These are phyloP conservation scores for Melangyna quadrimaculata DNA, from an alignment of 2,888 invertebrate species.

Conservation along the genomic window DNA sequence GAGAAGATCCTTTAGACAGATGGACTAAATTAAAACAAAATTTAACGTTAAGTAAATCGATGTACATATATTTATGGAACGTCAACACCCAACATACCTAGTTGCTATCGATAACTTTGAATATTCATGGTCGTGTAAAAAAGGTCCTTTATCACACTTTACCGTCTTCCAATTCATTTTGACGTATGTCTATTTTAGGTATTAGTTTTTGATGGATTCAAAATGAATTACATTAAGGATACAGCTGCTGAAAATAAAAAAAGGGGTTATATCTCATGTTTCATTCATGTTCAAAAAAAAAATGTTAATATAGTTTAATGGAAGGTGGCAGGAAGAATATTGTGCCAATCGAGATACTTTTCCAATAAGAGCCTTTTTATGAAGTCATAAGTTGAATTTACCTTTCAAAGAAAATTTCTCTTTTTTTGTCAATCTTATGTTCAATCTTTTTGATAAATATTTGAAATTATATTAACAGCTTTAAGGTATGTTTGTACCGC, in stretches of 20 bases:
- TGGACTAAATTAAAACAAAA: constrained; percentile 6
- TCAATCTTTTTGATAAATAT: not conserved
- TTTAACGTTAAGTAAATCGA: constrained; percentile 59
- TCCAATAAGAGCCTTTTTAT: too few species aligned
- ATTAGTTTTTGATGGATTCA: constrained; percentile 51
- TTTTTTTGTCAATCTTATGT: not conserved
- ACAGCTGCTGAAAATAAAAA: constrained; percentile 15
- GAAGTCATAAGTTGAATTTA: not conserved
- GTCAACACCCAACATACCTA: too few species aligned
- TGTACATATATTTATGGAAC: too few species aligned
- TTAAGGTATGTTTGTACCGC: not conserved
- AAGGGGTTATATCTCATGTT: constrained; percentile 23
- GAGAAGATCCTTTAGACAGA: not conserved
- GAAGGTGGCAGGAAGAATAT: not conserved
- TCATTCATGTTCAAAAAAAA: constrained; percentile 10
- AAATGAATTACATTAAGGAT: constrained; percentile 53
- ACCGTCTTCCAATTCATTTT: constrained; percentile 42
- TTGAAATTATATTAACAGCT: not conserved
- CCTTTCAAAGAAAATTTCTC: not conserved
- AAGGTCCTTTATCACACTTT: constrained; percentile 12
- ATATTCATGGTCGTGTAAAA: constrained; percentile 53
- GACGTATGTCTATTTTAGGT: constrained; percentile 42
- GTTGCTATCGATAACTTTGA: constrained; percentile 62
- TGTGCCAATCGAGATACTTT: not conserved
- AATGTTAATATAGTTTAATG: not conserved